Base-by-base conservation (phyloP, 2,113 vertebrate species). In the Sceloporus tristichus region DNA sequence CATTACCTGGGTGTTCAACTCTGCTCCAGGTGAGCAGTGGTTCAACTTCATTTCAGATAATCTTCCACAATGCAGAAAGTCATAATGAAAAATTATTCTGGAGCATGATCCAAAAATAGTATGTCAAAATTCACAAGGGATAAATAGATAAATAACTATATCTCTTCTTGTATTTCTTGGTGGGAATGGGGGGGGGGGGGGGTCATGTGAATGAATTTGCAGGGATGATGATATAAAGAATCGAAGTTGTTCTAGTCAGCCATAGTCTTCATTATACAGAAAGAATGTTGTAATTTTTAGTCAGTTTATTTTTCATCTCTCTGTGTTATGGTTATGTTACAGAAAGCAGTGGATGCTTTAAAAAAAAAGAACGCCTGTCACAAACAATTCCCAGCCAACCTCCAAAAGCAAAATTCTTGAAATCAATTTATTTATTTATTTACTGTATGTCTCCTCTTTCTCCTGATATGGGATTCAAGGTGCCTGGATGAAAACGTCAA, bases 151-250 rank as follows among this genome's bases (percentile, higher is more conserved):
- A 62, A 62, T 62, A 62, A 65, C 2, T 65, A 65, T 62, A 16
- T 62, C 25, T 4, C 25, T 18, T 11, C 7, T 19, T 77, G 40
- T 2, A 48, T 78, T 25, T 40, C 42, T 53, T 70, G 9, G 5
- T 8, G 34, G 34, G 74, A 1, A n/a, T 56, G 19, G 13, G 16
- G 7, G 40, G 21, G 11, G 66, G 14, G n/a, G n/a, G n/a, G n/a
- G 21, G 23, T 38, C 23, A 65, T 42, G 21, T 82, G 62, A 71
- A 71, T 71, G 42, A 83, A 6, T 9, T 83, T 25, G 13, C 42
- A 90, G 53, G 56, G 34, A 91, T 16, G 56, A 92, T 54, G 76
- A 84, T 27, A 84, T 18, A 2, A 82, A 91, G n/a, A 88, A 70
- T 84, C 9, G 23, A 89, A 84, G 27, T 82, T 53, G 79, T 29